Evolutionary conservation across 2,113 vertebrate species (phyloP).

Genomic region (Mastomys coucha): DNA sequence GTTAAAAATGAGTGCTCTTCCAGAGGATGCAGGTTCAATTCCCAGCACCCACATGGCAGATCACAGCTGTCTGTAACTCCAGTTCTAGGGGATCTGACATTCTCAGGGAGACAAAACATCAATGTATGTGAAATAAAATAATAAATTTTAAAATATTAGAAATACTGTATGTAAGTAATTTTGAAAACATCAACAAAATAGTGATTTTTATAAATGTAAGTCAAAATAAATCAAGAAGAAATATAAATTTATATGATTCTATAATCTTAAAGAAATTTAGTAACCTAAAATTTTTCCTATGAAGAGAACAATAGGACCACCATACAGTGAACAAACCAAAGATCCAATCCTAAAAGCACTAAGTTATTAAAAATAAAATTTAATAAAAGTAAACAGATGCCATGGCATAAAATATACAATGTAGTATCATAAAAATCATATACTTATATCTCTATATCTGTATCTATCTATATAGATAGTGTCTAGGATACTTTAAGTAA

Average conservation of each 20-base stretch:
- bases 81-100: not conserved
- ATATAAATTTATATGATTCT: not conserved
- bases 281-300: not conserved
- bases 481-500: not conserved
- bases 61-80: not conserved
- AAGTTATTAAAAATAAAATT: not conserved
- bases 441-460: not conserved
- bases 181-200: not conserved
- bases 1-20: not conserved
- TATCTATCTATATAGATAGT: not conserved
- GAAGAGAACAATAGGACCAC: not conserved
- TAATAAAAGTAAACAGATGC: not conserved
- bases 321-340: not conserved
- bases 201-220: not conserved
- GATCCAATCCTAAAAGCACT: not conserved
- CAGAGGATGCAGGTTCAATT: not conserved
- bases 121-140: not conserved
- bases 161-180: not conserved
- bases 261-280: conserved; percentile 34
- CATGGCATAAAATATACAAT: not conserved
- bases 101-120: not conserved
- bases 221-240: conserved; percentile 33
- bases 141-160: not conserved
- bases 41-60: not conserved
- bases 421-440: not conserved